Evolutionary conservation across 2,888 invertebrate species (phyloP), one percentile per base, ranked within the genome.

Genomic region (Drosophila hamatofila): DNA sequence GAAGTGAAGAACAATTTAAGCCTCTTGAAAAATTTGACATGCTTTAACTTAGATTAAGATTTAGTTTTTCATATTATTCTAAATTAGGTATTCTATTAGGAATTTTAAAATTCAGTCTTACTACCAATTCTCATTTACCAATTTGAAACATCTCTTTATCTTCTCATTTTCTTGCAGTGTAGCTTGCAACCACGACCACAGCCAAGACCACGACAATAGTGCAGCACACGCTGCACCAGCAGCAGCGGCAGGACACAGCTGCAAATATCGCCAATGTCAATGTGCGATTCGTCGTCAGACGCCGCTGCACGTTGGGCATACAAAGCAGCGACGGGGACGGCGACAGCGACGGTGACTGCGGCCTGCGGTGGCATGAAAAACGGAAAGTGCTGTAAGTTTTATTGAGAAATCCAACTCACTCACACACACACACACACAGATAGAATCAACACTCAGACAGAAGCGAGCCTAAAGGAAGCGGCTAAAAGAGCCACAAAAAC

Each of bases 301-400:
- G 66, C 42, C 61, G 70, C 59, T 37, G 75, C 83, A 75, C 89
- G 73, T 75, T 74, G 62, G 58, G 86, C 84, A 91, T 91, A 89
- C 81, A 82, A 91, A 90, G 69, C 78, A 78, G 76, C 42, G 56
- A 44, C 54, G 33, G 59, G 30, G 61, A 44, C 62, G 44, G 41
- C 56, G 58, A 41, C 62, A n/a, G 30, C 25, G 49, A 35, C 51
- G 23, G 58, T 35, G 60, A 48, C 59, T 46, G 41, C 52, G 61
- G 27, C 23, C 41, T 23, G 49, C 5, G 60, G 55, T n/a, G 52
- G 16, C 55, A 74, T 72, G 75, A 82, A 71, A 88, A 88, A 82
- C 91, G 87, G 91, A 90, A 88, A 89, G 90, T 88, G 75, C 73
- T 56, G 83, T 73, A 76, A 60, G 54, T 72, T 86, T 89, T 89